Base-by-base conservation (phyloP, 2,888 invertebrate species). In the Tillus elongatus region DNA sequence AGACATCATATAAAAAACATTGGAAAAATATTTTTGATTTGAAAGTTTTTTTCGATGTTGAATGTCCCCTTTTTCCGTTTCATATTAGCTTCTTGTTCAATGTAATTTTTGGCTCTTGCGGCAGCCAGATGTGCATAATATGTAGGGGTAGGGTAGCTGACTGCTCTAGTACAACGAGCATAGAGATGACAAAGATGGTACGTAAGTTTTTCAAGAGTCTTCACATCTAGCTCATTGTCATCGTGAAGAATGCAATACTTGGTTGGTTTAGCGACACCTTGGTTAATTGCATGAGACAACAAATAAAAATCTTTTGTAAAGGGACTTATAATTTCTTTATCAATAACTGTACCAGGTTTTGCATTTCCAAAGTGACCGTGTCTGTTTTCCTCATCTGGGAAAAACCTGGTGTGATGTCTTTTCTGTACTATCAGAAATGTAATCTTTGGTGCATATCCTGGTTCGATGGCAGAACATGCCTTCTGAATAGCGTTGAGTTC, bases 401-500 rank as follows among this genome's bases (percentile, higher is more conserved):
- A 73, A 11, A 73, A 56, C 29, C 96, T 75, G 0, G 93, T 91
- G 58, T 97, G 96, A 69, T 97, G 97, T 1, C 97, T 74, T 64
- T 98, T 97, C 62, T 97, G 95, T 0, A 97, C 96, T 4, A 96
- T 85, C 29, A 96, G 68, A 63, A 93, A 95, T 15, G 93, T 83
- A 13, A 97, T 77, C 33, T 78, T 74, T 0, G 95, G 90, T 52
- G 78, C 75, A 50, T 76, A 80, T 0, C 60, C 63, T 3, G 63
- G 31, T 2, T 54, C 44, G n/a, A 57, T 2, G 31, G 33, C 40
- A 11, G 58, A 65, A 50, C 87, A 88, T 1, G 93, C 95, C 28
- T 66, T 65, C 54, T 80, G 70, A 8, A 89, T 78, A 0, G 81
- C 82, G 1, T 53, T 53, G n/a, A 61, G 43, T 59, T 88, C 88